Evolutionary conservation across 2,113 vertebrate species (phyloP), one percentile per base, ranked within the genome.

Genomic region (Lampris incognitus): DNA sequence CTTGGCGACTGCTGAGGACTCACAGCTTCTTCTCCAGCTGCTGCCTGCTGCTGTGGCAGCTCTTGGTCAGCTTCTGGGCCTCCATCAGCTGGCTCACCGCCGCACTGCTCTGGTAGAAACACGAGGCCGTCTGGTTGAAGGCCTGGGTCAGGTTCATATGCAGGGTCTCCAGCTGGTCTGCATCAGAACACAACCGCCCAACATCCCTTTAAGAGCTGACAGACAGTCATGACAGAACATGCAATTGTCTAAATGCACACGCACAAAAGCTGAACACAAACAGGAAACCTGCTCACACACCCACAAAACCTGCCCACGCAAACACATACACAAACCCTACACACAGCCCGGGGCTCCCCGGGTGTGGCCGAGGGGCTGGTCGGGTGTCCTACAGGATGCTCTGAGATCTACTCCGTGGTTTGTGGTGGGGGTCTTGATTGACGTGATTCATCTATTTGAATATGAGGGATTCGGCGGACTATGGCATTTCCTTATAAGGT

Each of bases 1-100:
- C 24, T 24, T 24, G 24, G 24, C 24, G 24, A 24, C 24, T 24
- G 24, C 24, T 24, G 24, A 24, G 70, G 38, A 69, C 93, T 94
- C 79, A 94, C 94, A 94, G 86, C 79, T 93, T 87, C 56, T 85
- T 93, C 55, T 93, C 40, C 73, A 92, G 51, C 64, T 81, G 84
- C 82, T 85, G 69, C 77, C 75, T 56, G 1, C 9, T 59, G 68
- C 79, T 76, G 68, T 89, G 10, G 36, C 92, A 93, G 80, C 50
- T 84, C 36, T 52, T 74, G 41, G 13, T 85, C 64, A 87, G 62
- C 46, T 62, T 88, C 84, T 92, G 78, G 1, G 92, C 91, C 1
- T 88, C 92, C 38, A 1, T 0, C 74, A 79, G 81, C 38, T 88
- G 85, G 37, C 54, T 91, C 13, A 80, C 2, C 0, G 92, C 89